Percentiles rank a stretch among this genome's conserved stretches.
Conservation (phyloP, 2,888 invertebrate genomes). For the Pycnomerus fuliginosus region DNA sequence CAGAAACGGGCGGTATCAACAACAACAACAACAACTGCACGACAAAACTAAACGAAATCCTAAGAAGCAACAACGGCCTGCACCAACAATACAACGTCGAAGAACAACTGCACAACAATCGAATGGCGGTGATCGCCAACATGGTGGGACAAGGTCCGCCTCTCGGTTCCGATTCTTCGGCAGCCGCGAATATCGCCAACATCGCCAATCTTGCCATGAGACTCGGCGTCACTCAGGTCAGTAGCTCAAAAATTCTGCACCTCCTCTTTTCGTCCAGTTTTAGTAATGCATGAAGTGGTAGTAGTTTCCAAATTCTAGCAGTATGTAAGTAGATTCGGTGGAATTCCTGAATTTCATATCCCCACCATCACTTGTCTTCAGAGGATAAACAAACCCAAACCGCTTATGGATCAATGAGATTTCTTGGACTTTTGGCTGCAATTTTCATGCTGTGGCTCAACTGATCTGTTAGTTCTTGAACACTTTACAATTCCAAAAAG, state of each 20-base stretch:
- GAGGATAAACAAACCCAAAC: no score
- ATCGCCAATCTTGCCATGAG: constrained; percentile 73
- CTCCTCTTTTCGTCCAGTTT: not conserved
- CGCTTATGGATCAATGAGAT: no score
- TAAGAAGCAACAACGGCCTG: constrained; percentile 60
- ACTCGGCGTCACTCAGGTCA: constrained; percentile 56
- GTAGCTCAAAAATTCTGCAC: not conserved
- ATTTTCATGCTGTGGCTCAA: no score
- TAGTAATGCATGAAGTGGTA: no score
- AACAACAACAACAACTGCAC: constrained; percentile 70
- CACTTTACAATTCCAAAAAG: no score
- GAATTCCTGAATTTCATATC: no score
- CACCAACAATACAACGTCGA: constrained; percentile 66
- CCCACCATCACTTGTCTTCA: no score
- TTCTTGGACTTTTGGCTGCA: no score
- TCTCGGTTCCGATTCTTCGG: constrained; percentile 55
- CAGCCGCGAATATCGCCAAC: constrained; percentile 68
- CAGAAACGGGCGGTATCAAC: constrained; percentile 71
- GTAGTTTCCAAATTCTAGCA: no score
- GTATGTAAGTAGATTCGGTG: no score
- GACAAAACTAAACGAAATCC: constrained; percentile 56
- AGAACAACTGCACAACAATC: constrained; percentile 57
- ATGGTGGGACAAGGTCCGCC: constrained; percentile 63
- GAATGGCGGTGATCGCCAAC: constrained; percentile 72
- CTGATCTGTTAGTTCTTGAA: no score